Percentiles rank a stretch among this genome's conserved stretches.
These are phyloP conservation scores for Callyntrura guangdongensis DNA, from an alignment of 2,888 invertebrate species.

Conservation along the genomic window DNA sequence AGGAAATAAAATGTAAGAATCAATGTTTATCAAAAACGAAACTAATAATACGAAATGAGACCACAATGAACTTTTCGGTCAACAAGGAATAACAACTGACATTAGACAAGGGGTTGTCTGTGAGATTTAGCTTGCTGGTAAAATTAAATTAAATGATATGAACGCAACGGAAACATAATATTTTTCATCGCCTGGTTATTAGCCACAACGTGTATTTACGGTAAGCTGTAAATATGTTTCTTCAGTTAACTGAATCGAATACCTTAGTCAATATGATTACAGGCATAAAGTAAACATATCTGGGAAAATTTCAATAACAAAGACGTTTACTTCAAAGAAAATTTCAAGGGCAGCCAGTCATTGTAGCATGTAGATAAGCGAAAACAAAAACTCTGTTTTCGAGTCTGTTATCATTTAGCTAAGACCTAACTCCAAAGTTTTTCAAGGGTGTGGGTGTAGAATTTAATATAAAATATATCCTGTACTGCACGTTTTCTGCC, in stretches of 20 bases:
- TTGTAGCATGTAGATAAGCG: not conserved
- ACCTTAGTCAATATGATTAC: not conserved
- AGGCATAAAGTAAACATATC: not conserved
- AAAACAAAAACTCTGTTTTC: not conserved
- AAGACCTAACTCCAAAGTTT: not conserved
- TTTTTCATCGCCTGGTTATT: not conserved
- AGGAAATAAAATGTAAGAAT: not conserved
- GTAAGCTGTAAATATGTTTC: not conserved
- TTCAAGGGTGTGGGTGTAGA: constrained; percentile 17
- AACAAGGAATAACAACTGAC: too few species aligned
- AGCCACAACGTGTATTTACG: not conserved
- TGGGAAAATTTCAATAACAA: not conserved
- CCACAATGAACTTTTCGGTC: too few species aligned
- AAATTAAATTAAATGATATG: too few species aligned
- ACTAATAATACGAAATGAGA: too few species aligned
- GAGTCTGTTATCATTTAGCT: not conserved
- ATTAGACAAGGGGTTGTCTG: too few species aligned
- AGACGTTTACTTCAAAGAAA: not conserved
- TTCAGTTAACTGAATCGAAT: not conserved
- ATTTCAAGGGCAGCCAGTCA: constrained; percentile 12
- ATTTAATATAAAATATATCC: not conserved
- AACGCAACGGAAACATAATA: not conserved
- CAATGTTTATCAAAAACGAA: not conserved
- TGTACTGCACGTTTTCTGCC: not conserved
- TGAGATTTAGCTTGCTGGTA: too few species aligned